Conservation (phyloP, 2,113 vertebrate genomes). For the Misgurnus anguillicaudatus region DNA sequence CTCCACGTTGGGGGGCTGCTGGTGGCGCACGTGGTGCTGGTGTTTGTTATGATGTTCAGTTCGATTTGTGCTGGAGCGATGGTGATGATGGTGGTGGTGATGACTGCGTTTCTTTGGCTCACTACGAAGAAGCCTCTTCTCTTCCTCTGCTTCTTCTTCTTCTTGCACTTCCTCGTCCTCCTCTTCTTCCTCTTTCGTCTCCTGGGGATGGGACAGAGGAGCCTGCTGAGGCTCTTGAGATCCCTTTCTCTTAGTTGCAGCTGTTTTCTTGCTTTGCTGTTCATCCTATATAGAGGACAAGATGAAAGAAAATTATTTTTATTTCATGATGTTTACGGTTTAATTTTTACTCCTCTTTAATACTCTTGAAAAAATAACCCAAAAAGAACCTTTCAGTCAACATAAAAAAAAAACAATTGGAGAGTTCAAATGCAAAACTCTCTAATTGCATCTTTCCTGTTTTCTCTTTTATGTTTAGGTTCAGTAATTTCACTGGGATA, state of each 20-base stretch:
- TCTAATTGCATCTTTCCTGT: too few relatives aligned
- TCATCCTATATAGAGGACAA: constrained; percentile 73
- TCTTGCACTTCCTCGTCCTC: constrained; percentile 45
- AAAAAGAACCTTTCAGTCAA: too few relatives aligned
- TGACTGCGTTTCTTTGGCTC: constrained; percentile 84
- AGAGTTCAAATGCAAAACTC: too few relatives aligned
- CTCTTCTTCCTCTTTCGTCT: constrained; percentile 62
- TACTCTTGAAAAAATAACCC: too few relatives aligned
- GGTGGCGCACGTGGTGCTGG: constrained; percentile 72
- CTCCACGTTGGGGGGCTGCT: constrained; percentile 79
- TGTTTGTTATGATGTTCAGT: constrained; percentile 78
- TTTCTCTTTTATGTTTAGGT: too few relatives aligned
- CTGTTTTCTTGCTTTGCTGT: constrained; percentile 80
- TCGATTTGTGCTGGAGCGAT: constrained; percentile 66
- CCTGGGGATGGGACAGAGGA: too few relatives aligned
- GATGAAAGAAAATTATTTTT: too few relatives aligned
- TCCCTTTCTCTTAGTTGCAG: constrained; percentile 75
- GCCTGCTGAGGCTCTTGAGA: too few relatives aligned
- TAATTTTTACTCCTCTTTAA: too few relatives aligned
- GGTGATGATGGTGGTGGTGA: constrained; percentile 79
- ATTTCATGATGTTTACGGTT: too few relatives aligned
- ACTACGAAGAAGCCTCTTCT: constrained; percentile 72
- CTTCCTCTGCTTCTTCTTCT: constrained; percentile 57
- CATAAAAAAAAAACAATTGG: too few relatives aligned
- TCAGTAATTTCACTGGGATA: too few relatives aligned